phyloP scores from a whole-genome alignment of 2,113 vertebrate species.

The Meles meles region DNA sequence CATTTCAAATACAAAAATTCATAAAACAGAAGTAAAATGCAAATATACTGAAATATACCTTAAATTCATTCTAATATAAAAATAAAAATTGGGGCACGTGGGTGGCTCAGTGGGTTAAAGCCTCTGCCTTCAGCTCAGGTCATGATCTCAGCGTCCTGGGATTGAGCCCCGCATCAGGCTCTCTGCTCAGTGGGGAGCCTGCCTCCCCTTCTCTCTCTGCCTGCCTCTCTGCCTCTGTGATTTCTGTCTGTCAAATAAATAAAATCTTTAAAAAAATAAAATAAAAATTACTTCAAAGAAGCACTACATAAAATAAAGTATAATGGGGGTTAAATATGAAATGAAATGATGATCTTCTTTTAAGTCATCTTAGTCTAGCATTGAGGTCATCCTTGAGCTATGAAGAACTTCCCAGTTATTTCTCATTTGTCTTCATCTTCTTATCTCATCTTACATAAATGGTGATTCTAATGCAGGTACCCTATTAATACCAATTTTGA shows the following conservation, averaged over 20 bases:
- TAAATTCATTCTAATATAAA: neutral
- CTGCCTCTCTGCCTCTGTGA: no score
- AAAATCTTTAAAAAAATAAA: neutral
- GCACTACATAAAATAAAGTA: neutral
- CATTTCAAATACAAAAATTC: neutral
- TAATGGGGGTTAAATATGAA: neutral
- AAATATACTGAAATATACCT: neutral
- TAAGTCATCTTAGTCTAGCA: neutral
- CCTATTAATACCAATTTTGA: neutral
- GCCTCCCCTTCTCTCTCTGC: no score
- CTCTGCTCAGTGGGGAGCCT: no score
- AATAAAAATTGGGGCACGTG: neutral
- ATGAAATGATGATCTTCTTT: neutral
- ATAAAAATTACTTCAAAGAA: constrained; percentile 6
- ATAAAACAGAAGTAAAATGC: neutral
- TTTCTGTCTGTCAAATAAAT: no score
- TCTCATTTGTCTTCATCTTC: constrained; percentile 26
- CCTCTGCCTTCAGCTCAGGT: no score
- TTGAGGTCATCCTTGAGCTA: neutral
- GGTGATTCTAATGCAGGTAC: neutral
- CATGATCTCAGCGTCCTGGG: no score
- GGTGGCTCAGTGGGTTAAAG: no score
- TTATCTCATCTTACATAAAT: neutral
- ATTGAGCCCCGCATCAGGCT: accelerated
- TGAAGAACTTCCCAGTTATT: neutral